Base-by-base conservation (phyloP, 2,113 vertebrate species). In the Australoheros scitulus region DNA sequence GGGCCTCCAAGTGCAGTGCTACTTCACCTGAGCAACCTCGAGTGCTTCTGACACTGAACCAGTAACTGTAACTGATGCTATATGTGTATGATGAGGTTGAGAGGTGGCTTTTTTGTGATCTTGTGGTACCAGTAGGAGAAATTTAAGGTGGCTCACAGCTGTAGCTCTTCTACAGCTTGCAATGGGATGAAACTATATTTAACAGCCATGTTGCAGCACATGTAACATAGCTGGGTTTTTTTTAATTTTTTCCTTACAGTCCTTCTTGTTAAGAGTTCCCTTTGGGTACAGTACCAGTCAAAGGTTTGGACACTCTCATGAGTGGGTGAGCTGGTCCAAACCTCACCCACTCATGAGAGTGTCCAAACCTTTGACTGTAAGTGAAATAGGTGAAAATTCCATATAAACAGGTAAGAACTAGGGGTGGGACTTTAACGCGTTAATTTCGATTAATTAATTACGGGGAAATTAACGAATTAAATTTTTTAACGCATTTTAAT, bases 191-290 rank as follows among this genome's bases (percentile, higher is more conserved):
- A 70, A 14, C 57, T 38, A 38, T 38, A 34, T 34, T 34, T 34
- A 34, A 34, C 32, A 34, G 32, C 32, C 32, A 34, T 34, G 32
- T 34, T 34, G 32, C 32, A 34, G 5, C 32, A 34, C 32, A 34
- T 34, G 32, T 34, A 34, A 34, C 32, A 34, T 6, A 34, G 32
- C 32, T 34, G 24, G 24, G 24, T 26, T 26, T 26, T 26, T 26
- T 26, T 2, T 2, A 26, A 26, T 26, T 26, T 26, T 26, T 26
- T 26, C 61, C 5, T 36, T 0, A 61, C 0, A 36, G 32, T 36
- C 34, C 1, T 0, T 61, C 10, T n/a, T n/a, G 18, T 36, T 36
- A 4, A 61, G 34, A 61, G 11, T 61, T 61, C 34, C 60, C 60
- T 36, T 36, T 36, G 5, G 2, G 0, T 47, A 15, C 4, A 5